phyloP scores from a whole-genome alignment of 1,140 invertebrate species.

The Ditylenchus dipsaci region DNA sequence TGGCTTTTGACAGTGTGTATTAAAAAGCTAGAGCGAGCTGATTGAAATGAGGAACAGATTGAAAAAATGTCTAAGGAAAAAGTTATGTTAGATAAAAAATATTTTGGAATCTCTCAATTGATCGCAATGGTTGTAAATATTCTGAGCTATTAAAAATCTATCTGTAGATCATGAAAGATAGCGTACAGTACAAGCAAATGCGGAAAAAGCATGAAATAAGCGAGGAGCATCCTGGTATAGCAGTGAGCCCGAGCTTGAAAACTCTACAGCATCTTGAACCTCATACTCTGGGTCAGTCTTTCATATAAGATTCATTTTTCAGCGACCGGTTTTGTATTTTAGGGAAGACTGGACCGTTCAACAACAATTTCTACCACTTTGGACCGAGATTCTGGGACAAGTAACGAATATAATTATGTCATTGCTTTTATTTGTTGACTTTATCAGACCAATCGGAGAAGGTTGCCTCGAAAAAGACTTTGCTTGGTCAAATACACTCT shows the following conservation, averaged over 20 bases:
- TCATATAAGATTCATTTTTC: no score
- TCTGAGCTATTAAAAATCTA: no score
- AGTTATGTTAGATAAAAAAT: no score
- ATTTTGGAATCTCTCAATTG: no score
- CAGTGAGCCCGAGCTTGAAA: constrained; percentile 36
- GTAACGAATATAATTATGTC: no score
- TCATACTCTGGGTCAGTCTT: not conserved
- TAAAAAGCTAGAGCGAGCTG: no score
- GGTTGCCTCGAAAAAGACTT: constrained; percentile 49
- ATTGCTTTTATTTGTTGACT: no score
- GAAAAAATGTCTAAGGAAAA: no score
- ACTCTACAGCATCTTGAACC: constrained; percentile 13
- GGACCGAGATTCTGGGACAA: constrained; percentile 53
- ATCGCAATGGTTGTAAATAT: no score
- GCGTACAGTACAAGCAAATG: constrained; percentile 51
- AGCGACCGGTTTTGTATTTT: not conserved
- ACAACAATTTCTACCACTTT: constrained; percentile 9
- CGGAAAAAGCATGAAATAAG: constrained; percentile 47
- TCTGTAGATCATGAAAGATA: constrained; percentile 42
- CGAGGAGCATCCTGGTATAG: constrained; percentile 51
- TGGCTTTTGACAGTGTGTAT: no score
- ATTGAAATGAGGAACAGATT: no score
- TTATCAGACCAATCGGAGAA: constrained; percentile 48
- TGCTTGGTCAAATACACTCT: constrained; percentile 45
- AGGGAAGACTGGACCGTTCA: not conserved